phyloP scores from a whole-genome alignment of 2,113 vertebrate genomes.

The Rhinoderma darwinii region DNA sequence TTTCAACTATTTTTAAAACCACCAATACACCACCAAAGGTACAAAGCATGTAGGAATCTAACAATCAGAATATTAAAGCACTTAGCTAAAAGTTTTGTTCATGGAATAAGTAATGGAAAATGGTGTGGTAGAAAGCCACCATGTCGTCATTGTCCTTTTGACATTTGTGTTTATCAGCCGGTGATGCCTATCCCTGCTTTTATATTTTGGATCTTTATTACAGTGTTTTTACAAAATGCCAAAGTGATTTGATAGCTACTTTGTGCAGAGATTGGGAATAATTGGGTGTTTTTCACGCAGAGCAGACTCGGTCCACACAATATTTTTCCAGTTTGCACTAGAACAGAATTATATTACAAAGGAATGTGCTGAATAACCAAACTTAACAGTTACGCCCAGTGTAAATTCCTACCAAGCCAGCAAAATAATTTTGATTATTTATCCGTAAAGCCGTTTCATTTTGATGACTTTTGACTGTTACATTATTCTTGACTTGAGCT shows the following conservation, averaged over 20 bases:
- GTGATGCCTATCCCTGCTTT: conserved; percentile 27
- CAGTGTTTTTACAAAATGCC: conserved; percentile 40
- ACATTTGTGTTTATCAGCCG: conserved; percentile 1
- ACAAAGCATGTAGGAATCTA: neutral
- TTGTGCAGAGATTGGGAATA: neutral
- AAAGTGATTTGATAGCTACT: conserved; percentile 51
- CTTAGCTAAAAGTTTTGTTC: neutral
- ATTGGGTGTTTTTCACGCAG: conserved; percentile 47
- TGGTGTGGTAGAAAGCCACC: neutral
- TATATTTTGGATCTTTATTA: conserved; percentile 40
- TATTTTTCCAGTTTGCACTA: conserved; percentile 50
- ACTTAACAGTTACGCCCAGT: conserved; percentile 45
- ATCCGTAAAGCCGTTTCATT: conserved; percentile 39
- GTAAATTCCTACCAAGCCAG: conserved; percentile 43
- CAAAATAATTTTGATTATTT: conserved; percentile 56
- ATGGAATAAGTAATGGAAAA: conserved; percentile 22
- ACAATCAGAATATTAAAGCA: neutral
- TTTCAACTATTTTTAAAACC: neutral
- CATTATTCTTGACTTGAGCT: conserved; percentile 44
- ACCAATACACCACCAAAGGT: too few species aligned
- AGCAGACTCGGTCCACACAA: conserved; percentile 30
- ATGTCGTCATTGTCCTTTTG: conserved; percentile 23
- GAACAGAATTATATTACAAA: conserved; percentile 51
- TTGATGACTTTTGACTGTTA: conserved; percentile 48
- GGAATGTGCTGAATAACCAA: conserved; percentile 60